phyloP scores from a whole-genome alignment of 1,140 invertebrate species.

The Triops longicaudatus region DNA sequence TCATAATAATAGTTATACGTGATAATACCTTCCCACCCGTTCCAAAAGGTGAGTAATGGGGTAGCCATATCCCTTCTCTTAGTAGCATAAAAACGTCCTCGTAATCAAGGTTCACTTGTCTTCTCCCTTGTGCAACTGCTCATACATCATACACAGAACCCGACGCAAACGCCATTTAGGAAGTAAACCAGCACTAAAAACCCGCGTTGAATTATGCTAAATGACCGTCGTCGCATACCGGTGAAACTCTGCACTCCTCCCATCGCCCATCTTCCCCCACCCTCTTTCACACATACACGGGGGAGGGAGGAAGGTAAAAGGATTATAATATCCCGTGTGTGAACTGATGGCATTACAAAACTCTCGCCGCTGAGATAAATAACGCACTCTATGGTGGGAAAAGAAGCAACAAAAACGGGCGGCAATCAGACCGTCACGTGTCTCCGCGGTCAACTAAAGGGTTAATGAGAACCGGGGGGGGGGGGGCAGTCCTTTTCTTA shows the following conservation, averaged over 20 bases:
- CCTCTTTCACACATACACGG: neutral
- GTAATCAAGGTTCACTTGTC: constrained; percentile 10
- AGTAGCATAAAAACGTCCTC: neutral
- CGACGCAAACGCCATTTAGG: neutral
- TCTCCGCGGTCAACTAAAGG: neutral
- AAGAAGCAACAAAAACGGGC: neutral
- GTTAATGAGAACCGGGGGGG: neutral
- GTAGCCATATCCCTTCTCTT: neutral
- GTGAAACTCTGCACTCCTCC: neutral
- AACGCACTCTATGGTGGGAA: neutral
- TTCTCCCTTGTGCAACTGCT: constrained; percentile 14
- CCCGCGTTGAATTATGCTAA: constrained; percentile 13
- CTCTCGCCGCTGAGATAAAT: constrained; percentile 10
- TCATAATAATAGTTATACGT: neutral
- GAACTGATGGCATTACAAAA: constrained; percentile 12
- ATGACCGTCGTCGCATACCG: neutral
- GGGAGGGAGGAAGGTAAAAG: neutral
- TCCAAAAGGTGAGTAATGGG: constrained; percentile 14
- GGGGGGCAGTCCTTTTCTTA: neutral
- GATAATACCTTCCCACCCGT: too few species aligned
- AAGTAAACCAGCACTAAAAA: neutral
- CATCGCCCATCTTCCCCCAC: neutral
- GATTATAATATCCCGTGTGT: neutral
- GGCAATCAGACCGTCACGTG: neutral
- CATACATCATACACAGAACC: neutral